Evolutionary conservation across 2,888 invertebrate species (phyloP).

Genomic region (Aphodius sticticus): DNA sequence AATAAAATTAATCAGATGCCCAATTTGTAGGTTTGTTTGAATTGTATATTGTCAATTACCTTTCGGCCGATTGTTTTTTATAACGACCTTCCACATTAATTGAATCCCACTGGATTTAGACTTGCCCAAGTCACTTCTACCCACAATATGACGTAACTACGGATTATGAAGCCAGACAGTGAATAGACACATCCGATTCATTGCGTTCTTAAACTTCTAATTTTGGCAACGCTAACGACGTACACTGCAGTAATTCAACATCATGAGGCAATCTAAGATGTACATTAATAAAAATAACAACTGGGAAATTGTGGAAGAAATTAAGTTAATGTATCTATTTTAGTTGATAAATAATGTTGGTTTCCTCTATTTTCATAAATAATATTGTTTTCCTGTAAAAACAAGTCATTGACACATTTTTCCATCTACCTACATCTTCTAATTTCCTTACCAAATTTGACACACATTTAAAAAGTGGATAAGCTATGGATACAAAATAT

Average conservation of each 20-base stretch:
- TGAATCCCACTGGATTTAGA: not conserved
- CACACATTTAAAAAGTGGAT: too few species aligned
- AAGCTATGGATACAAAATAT: too few species aligned
- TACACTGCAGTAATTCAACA: not conserved
- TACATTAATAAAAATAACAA: not conserved
- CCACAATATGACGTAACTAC: not conserved
- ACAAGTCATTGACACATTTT: too few species aligned
- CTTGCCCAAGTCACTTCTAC: not conserved
- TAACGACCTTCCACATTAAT: not conserved
- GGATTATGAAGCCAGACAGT: not conserved
- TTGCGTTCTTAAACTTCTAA: not conserved
- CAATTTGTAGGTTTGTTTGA: too few species aligned
- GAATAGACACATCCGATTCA: not conserved
- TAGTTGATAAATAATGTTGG: too few species aligned
- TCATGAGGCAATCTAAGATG: not conserved
- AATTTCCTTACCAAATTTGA: too few species aligned
- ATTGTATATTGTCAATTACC: not conserved
- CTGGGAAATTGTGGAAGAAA: not conserved
- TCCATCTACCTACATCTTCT: too few species aligned
- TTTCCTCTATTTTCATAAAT: too few species aligned
- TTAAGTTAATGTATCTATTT: too few species aligned
- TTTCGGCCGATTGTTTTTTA: not conserved
- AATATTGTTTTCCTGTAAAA: too few species aligned
- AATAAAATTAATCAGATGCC: too few species aligned
- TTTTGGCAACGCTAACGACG: not conserved